Base-by-base conservation (phyloP, 2,113 vertebrate species). In the Misgurnus anguillicaudatus region DNA sequence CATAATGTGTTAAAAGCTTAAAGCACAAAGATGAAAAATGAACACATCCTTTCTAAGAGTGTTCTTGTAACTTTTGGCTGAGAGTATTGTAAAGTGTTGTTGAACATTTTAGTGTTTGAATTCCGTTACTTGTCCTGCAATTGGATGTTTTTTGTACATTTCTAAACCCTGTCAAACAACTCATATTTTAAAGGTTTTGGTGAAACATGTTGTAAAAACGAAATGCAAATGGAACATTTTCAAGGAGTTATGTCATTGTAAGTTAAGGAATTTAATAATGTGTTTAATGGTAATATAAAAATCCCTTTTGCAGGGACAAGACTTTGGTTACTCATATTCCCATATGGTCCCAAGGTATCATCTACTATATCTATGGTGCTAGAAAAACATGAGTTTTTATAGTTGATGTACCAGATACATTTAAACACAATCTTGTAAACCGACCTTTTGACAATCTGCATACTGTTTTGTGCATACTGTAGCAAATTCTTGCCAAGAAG, bases 191-290 rank as follows among this genome's bases (percentile, higher is more conserved):
- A 74, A 85, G 81, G 87, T 89, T 87, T 86, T 89, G 84, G 82
- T 88, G 87, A 84, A 86, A 90, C 84, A 85, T 78, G 80, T 86
- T 80, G 84, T 42, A 78, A 86, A 89, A 90, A 87, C 84, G 84
- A 81, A 86, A 87, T 79, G 82, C 83, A 89, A 90, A 87, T 75
- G 85, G 84, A 75, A 84, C 78, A 86, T 87, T 89, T 89, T 86
- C 86, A 70, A 68, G 61, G 85, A 83, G 57, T 83, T 89, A 82
- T 87, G 87, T 88, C 86, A 87, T 87, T 81, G 82, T 58, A 39
- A 81, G 85, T 83, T 64, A 74, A 64, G 38, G 55, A 75, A 77
- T 73, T 61, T 83, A 86, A 86, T 82, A 83, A 85, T 83, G 80
- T 61, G 70, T 80, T 86, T 82, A 77, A 75, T 83, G 79, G 77